Evolutionary conservation across 2,113 vertebrate genomes (phyloP).

Genomic region (Dipodomys stephensi): DNA sequence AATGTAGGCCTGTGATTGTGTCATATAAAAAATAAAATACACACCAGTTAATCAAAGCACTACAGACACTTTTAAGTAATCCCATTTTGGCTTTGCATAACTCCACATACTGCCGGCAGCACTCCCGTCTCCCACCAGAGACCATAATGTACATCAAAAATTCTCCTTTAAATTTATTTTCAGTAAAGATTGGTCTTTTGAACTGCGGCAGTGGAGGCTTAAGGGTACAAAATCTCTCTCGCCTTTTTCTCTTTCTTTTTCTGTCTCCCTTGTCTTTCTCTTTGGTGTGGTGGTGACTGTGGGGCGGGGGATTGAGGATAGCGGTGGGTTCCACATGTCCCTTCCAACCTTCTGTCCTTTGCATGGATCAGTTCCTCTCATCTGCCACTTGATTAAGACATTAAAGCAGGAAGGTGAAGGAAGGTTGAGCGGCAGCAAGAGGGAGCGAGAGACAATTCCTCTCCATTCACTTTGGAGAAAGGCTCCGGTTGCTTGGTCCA

Average conservation of each 20-base stretch:
- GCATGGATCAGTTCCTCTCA: conserved; percentile 86
- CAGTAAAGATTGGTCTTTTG: conserved; percentile 92
- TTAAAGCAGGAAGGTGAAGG: conserved; percentile 87
- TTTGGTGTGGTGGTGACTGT: conserved; percentile 58
- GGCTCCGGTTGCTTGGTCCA: neutral
- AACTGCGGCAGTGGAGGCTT: conserved; percentile 88
- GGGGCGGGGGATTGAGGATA: conserved; percentile 41
- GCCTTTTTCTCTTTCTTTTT: conserved; percentile 78
- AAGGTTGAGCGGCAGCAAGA: conserved; percentile 80
- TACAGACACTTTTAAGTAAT: conserved; percentile 90
- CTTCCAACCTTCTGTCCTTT: conserved; percentile 83
- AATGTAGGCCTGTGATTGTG: conserved; percentile 86
- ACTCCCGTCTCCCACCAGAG: conserved; percentile 87
- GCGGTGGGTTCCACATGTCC: conserved; percentile 77
- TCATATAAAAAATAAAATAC: conserved; percentile 89
- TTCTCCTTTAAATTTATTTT: conserved; percentile 92
- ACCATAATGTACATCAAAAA: conserved; percentile 90
- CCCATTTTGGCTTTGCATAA: conserved; percentile 87
- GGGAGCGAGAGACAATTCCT: conserved; percentile 59
- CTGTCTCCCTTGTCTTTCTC: conserved; percentile 76
- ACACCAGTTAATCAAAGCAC: conserved; percentile 90
- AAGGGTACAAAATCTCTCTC: conserved; percentile 88
- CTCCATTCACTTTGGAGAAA: conserved; percentile 21
- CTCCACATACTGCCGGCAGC: conserved; percentile 86
- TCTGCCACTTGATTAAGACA: conserved; percentile 89